phyloP scores from a whole-genome alignment of 2,797 vertebrate genomes.

The Myotis findleyi region DNA sequence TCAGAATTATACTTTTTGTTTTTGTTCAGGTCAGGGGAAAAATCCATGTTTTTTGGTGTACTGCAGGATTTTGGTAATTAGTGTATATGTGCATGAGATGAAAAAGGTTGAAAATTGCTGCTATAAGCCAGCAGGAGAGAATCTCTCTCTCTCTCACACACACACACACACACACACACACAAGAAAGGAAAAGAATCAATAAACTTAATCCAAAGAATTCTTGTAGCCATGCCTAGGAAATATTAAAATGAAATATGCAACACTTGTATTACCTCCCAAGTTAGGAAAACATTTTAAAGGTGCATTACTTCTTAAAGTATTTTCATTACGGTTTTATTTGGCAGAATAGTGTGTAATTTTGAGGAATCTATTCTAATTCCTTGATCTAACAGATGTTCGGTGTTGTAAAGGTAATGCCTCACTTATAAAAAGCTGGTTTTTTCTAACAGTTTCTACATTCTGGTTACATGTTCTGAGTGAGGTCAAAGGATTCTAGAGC shows the following conservation, averaged over 20 bases:
- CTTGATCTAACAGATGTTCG: not conserved
- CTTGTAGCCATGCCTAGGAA: not conserved
- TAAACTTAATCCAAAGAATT: not conserved
- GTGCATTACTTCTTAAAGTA: not conserved
- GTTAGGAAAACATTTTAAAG: not conserved
- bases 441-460: not conserved
- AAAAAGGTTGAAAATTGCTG: not conserved
- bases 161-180: not conserved
- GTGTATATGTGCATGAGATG: not conserved
- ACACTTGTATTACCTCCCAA: not conserved
- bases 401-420: not conserved
- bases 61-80: not conserved
- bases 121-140: not conserved
- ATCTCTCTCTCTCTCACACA: too few species aligned
- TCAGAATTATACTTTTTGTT: not conserved
- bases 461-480: not conserved
- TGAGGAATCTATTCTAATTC: conserved; percentile 19
- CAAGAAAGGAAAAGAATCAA: not conserved
- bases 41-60: not conserved
- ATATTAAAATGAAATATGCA: not conserved
- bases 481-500: not conserved
- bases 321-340: not conserved
- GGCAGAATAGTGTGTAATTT: not conserved
- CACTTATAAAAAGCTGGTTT: not conserved
- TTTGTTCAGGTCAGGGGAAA: not conserved